A percentile compares a stretch with the other conserved stretches of the same genome.
These are phyloP conservation scores for Dascyllus trimaculatus DNA, from an alignment of 2,113 vertebrate genomes.

Conservation along the genomic window DNA sequence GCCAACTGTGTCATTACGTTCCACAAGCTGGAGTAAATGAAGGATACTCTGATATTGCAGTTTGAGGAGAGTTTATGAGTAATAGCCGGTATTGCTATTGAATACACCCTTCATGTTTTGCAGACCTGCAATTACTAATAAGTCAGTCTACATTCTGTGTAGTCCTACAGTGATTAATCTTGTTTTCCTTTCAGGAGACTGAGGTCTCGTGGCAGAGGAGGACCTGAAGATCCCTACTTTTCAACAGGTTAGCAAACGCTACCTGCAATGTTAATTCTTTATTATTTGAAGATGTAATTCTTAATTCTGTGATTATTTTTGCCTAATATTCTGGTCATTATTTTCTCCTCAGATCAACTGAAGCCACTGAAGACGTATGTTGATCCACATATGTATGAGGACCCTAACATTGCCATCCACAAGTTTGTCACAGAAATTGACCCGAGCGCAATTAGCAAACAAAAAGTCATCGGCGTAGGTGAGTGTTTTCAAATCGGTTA, in stretches of 20 bases:
- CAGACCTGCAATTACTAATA: conserved; percentile 64
- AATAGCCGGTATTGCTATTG: conserved; percentile 54
- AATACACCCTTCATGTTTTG: conserved; percentile 55
- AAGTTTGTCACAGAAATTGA: conserved; percentile 97
- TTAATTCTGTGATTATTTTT: background rate
- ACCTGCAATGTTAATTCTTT: background rate
- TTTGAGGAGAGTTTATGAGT: conserved; percentile 58
- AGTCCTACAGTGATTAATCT: conserved; percentile 51
- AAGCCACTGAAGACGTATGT: conserved; percentile 96
- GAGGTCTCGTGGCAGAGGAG: conserved; percentile 84
- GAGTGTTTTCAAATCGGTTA: conserved; percentile 27
- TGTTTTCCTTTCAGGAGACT: conserved; percentile 84
- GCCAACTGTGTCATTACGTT: conserved; percentile 61
- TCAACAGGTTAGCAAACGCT: conserved; percentile 86
- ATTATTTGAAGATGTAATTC: background rate
- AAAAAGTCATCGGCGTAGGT: conserved; percentile 98
- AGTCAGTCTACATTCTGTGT: conserved; percentile 44
- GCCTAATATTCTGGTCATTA: background rate
- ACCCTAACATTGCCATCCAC: conserved; percentile 95
- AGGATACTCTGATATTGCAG: conserved; percentile 25
- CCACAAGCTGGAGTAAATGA: conserved; percentile 37
- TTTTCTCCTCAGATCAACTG: conserved; percentile 88
- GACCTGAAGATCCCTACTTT: conserved; percentile 92
- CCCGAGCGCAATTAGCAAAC: conserved; percentile 87
- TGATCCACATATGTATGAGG: conserved; percentile 97